Percentiles rank a stretch among this genome's conserved stretches.
phyloP scores from a whole-genome alignment of 2,797 vertebrate genomes.

The Lutra lutra region DNA sequence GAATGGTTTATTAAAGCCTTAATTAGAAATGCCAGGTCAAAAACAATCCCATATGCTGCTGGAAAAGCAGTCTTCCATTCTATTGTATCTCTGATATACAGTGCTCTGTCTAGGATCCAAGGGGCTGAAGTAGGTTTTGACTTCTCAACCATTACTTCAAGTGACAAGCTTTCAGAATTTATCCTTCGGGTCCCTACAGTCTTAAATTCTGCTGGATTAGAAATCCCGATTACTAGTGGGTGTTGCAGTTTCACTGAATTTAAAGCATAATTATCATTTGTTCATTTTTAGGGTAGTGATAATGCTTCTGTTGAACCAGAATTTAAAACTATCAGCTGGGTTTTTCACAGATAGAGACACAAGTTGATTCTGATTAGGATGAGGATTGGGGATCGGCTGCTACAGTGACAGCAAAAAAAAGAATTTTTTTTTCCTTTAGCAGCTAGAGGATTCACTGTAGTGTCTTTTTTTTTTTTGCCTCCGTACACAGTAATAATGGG shows the following conservation, averaged over 20 bases:
- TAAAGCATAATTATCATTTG: background rate
- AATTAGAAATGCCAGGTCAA: constrained; percentile 27
- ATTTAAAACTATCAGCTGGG: background rate
- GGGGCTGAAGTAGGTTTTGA: background rate
- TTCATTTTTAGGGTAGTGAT: background rate
- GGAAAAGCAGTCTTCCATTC: background rate
- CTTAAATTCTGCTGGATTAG: background rate
- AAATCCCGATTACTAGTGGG: background rate
- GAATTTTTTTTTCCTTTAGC: background rate
- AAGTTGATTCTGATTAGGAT: background rate
- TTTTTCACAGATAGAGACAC: constrained; percentile 16
- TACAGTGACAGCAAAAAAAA: background rate
- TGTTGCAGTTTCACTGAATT: background rate
- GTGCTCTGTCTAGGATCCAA: background rate
- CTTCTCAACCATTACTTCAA: background rate
- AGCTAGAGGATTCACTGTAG: background rate
- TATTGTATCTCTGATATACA: background rate
- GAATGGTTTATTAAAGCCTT: constrained; percentile 1
- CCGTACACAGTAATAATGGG: background rate
- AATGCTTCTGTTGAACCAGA: background rate
- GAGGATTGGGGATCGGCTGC: background rate
- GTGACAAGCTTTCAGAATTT: background rate
- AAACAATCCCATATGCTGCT: background rate
- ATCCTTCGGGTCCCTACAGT: background rate
- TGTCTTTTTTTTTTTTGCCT: background rate